Conservation (phyloP, 2,888 invertebrate species). For the Taenaris catops region DNA sequence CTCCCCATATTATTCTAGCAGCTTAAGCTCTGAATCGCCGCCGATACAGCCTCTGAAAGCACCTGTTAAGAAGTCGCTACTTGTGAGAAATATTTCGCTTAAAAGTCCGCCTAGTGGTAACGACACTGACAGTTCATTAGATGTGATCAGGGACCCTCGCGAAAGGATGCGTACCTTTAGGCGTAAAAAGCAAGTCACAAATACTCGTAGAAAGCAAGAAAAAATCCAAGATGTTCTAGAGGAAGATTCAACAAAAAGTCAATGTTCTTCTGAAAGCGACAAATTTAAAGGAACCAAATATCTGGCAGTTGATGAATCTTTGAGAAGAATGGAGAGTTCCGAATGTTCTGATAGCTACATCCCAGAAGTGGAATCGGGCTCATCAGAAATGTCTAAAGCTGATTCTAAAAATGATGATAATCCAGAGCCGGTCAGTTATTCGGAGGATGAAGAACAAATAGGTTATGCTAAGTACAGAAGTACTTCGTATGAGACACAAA, state of each 20-base stretch:
- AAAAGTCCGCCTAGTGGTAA: constrained; percentile 88
- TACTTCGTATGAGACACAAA: constrained; percentile 58
- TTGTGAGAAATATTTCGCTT: constrained; percentile 80
- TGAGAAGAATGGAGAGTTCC: constrained; percentile 80
- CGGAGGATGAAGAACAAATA: constrained; percentile 78
- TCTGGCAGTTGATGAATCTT: constrained; percentile 59
- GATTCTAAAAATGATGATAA: constrained; percentile 64
- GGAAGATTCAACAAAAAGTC: constrained; percentile 73
- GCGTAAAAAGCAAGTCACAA: constrained; percentile 82
- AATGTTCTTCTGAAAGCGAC: constrained; percentile 73
- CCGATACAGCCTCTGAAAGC: constrained; percentile 83
- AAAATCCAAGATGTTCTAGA: constrained; percentile 77
- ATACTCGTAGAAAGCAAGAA: constrained; percentile 77
- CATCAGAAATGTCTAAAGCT: constrained; percentile 80
- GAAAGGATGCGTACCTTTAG: constrained; percentile 84
- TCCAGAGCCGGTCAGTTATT: constrained; percentile 62
- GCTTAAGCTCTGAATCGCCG: constrained; percentile 86
- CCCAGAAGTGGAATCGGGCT: constrained; percentile 82
- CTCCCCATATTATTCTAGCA: constrained; percentile 88
- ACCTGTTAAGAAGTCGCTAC: constrained; percentile 82
- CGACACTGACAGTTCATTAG: constrained; percentile 86
- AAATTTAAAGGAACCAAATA: constrained; percentile 57
- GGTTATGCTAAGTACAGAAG: constrained; percentile 67
- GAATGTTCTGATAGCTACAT: constrained; percentile 85
- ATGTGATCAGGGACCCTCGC: constrained; percentile 83